phyloP scores from a whole-genome alignment of 2,888 invertebrate species.

The Patella pellucida region DNA sequence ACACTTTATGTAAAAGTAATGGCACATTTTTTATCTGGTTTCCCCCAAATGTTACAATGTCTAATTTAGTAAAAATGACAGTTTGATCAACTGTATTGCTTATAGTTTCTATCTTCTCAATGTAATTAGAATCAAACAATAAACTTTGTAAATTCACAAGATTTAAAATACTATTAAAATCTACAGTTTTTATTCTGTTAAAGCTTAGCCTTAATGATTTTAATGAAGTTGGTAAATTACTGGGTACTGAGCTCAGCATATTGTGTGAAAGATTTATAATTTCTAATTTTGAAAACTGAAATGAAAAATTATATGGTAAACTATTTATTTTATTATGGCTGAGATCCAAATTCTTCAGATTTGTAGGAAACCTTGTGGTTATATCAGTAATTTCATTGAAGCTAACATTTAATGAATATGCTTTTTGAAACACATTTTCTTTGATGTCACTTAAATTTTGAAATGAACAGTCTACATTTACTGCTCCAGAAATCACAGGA shows the following conservation, averaged over 20 bases:
- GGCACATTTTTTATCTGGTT: slow-evolving; percentile 25
- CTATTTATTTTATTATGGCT: slow-evolving; percentile 26
- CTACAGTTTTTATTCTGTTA: slow-evolving; percentile 24
- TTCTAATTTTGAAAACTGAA: background rate
- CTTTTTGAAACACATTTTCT: no score
- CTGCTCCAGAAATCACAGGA: background rate
- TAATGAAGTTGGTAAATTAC: slow-evolving; percentile 21
- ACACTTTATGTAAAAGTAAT: slow-evolving; percentile 3
- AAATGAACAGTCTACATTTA: background rate
- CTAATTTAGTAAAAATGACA: slow-evolving; percentile 15
- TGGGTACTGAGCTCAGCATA: slow-evolving; percentile 23
- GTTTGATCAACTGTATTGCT: background rate
- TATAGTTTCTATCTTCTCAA: background rate
- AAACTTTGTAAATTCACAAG: slow-evolving; percentile 16
- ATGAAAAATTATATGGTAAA: slow-evolving; percentile 12
- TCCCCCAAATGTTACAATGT: slow-evolving; percentile 20
- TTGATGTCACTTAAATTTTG: background rate
- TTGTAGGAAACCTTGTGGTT: background rate
- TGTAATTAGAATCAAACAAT: slow-evolving; percentile 22
- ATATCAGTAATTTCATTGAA: no score
- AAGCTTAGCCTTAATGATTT: slow-evolving; percentile 22
- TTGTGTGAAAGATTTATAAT: slow-evolving; percentile 37
- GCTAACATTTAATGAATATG: no score
- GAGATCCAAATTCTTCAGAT: slow-evolving; percentile 26
- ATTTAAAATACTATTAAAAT: slow-evolving; percentile 9